These are phyloP conservation scores for Eptesicus fuscus DNA, from an alignment of 2,113 vertebrate species.

Conservation along the genomic window DNA sequence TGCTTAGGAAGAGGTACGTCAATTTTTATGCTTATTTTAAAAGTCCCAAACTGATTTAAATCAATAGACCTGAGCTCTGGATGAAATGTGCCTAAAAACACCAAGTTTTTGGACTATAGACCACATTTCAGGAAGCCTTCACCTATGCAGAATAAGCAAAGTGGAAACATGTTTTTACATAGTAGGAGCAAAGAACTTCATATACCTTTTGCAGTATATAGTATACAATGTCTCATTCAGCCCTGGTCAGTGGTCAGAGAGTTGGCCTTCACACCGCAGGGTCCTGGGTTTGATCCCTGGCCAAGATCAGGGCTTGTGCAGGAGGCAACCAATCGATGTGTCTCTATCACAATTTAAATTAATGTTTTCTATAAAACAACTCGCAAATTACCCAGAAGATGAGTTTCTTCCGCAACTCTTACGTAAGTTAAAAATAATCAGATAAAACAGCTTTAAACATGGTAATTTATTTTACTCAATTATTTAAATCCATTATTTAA, in stretches of 20 bases:
- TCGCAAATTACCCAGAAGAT: background rate
- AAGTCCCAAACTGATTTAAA: background rate
- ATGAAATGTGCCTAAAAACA: background rate
- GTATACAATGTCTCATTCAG: background rate
- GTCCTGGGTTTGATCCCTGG: too few species aligned
- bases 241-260: too few species aligned
- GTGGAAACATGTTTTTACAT: background rate
- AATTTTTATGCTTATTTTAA: background rate
- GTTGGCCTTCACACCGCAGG: too few species aligned
- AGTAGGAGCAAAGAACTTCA: constrained; percentile 17
- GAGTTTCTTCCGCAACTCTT: background rate
- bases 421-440: constrained; percentile 55
- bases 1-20: background rate
- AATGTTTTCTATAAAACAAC: constrained; percentile 7
- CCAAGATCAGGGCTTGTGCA: too few species aligned
- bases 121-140: background rate
- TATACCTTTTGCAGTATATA: background rate
- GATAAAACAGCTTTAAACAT: constrained; percentile 68
- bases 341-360: background rate
- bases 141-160: background rate
- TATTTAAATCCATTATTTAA: constrained; percentile 69
- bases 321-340: too few species aligned
- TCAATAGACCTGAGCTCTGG: background rate
- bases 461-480: constrained; percentile 70
- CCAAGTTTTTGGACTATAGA: background rate